phyloP scores from a whole-genome alignment of 2,888 invertebrate genomes.

The Agrochola circellaris region DNA sequence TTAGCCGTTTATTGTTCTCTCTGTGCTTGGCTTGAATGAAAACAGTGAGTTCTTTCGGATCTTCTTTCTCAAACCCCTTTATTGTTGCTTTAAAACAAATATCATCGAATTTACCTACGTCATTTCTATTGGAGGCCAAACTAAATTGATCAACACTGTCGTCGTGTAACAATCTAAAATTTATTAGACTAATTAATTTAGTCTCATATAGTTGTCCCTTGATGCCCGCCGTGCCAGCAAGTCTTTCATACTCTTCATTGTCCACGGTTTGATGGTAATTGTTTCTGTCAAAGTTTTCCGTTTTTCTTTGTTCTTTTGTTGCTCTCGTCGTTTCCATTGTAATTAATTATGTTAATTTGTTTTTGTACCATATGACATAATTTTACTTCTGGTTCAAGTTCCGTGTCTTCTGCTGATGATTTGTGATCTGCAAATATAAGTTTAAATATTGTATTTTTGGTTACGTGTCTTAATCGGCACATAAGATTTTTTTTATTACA shows the following conservation, averaged over 20 bases:
- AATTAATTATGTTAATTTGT: no score
- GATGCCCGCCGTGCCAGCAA: slow-evolving; percentile 55
- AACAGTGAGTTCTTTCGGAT: slow-evolving; percentile 22
- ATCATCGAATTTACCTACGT: slow-evolving; percentile 62
- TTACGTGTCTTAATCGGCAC: neutral
- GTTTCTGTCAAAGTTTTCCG: neutral
- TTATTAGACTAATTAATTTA: slow-evolving; percentile 58
- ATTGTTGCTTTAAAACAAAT: slow-evolving; percentile 55
- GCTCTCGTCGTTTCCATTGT: no score
- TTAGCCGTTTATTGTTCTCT: slow-evolving; percentile 44
- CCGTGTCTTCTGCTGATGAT: neutral
- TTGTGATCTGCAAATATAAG: neutral
- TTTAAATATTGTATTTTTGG: neutral
- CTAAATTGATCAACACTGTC: slow-evolving; percentile 48
- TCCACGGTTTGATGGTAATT: neutral
- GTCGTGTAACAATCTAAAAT: slow-evolving; percentile 49
- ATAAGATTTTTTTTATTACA: no score
- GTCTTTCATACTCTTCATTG: slow-evolving; percentile 27
- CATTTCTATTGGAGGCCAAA: slow-evolving; percentile 59
- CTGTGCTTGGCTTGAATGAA: slow-evolving; percentile 63
- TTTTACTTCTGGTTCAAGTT: neutral
- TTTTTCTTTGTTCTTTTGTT: no score
- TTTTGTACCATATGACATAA: no score
- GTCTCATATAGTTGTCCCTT: slow-evolving; percentile 64
- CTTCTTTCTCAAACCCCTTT: slow-evolving; percentile 22